Conservation (phyloP, 2,888 invertebrate species). For the Lacanobia oleracea region DNA sequence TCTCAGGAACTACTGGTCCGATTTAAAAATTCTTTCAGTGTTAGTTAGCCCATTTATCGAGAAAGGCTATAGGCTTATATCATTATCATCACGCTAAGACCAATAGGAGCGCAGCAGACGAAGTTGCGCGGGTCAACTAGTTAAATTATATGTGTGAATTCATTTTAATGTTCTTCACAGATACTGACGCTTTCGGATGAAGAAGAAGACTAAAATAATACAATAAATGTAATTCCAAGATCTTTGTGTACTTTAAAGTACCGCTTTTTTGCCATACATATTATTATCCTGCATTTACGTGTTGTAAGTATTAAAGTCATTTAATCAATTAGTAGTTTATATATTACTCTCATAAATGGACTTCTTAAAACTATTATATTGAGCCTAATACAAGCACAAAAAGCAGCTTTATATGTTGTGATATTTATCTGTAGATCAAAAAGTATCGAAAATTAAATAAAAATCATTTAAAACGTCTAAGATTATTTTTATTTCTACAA, state of each 20-base stretch:
- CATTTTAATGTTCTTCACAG: constrained; percentile 52
- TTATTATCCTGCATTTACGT: constrained; percentile 46
- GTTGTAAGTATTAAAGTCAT: constrained; percentile 20
- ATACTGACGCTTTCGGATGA: constrained; percentile 84
- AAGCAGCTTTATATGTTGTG: constrained; percentile 55
- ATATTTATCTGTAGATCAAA: constrained; percentile 45
- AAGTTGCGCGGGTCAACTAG: too few species aligned
- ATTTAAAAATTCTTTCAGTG: too few species aligned
- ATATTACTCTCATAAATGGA: constrained; percentile 12
- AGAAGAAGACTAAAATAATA: constrained; percentile 69
- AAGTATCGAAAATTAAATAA: constrained; percentile 33
- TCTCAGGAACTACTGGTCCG: too few species aligned
- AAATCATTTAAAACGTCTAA: constrained; percentile 43
- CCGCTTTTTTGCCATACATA: constrained; percentile 16
- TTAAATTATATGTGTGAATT: background rate
- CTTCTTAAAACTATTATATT: constrained; percentile 10
- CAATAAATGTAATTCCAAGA: constrained; percentile 6
- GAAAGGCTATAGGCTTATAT: too few species aligned
- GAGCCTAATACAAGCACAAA: constrained; percentile 24
- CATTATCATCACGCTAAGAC: too few species aligned
- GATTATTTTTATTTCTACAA: constrained; percentile 56
- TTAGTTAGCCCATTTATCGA: too few species aligned
- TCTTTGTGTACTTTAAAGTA: constrained; percentile 13
- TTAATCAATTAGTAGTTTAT: constrained; percentile 2
- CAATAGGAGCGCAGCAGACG: too few species aligned